Evolutionary conservation across 2,113 vertebrate species (phyloP), one percentile per base, ranked within the genome.

Genomic region (Silurus meridionalis): DNA sequence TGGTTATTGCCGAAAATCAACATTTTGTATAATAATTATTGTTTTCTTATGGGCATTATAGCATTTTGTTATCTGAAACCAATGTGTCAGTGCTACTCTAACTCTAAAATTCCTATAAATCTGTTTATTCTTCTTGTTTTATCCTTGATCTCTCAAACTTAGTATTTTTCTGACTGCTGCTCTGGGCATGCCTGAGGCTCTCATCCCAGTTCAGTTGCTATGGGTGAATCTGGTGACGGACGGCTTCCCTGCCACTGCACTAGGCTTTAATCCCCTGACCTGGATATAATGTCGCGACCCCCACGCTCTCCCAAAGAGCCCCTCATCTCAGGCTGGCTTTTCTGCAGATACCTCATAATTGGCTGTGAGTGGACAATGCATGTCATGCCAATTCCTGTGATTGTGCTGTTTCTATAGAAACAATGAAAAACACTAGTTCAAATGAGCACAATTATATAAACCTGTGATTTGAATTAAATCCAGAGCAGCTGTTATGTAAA

Each of bases 181-280:
- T 0, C 88, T 96, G 75, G 95, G 95, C 25, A 95, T 95, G 95
- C 95, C 95, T 0, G 95, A 95, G 88, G 95, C 95, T 0, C 90
- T 95, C 83, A 95, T 95, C 89, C 95, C 95, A 1, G 95, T 95
- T 25, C 95, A 96, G 90, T 87, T 96, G 86, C 91, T 95, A 0
- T 95, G 95, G 95, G 95, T 95, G 79, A 95, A 95, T 91, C 91
- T 95, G 88, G 95, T 96, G 55, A 95, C 95, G 0, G 95, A 95
- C 0, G 95, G 95, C n/a, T 95, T 96, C 85, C 95, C 95, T 7
- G 95, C 95, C 15, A 95, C 95, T 2, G 95, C 95, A 3, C 90
- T 96, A 77, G 95, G 95, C 71, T 96, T 95, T 89, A 96, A 95
- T 89, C 95, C 95, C 95, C 95, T 0, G 95, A 96, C 87, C 91